Base-by-base conservation (phyloP, 2,797 vertebrate species). In the Takifugu rubripes region DNA sequence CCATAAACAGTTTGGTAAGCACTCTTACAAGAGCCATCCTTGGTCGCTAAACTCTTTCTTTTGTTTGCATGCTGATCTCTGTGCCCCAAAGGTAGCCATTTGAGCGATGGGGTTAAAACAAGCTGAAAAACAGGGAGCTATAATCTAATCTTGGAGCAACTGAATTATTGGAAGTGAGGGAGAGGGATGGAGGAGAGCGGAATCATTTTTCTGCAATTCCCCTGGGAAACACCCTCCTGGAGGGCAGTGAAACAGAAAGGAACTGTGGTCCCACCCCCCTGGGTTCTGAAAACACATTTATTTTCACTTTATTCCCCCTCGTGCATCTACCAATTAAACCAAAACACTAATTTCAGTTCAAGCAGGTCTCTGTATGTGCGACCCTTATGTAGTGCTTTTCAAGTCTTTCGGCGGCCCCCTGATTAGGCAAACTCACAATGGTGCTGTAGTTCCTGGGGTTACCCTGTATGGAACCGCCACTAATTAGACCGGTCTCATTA, bases 91-190 rank as follows among this genome's bases (percentile, higher is more conserved):
- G 84, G 84, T 83, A 65, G 54, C 77, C 60, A 72, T 68, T 79
- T 82, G 78, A 88, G 80, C 25, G 71, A 86, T 88, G 84, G 81
- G 73, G 84, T 87, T 87, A 79, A 87, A 87, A 88, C 86, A 60
- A 65, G 76, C 77, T 68, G 72, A 83, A 80, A 84, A 80, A 87
- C 71, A 77, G 67, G 54, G 68, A 58, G 75, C 74, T 73, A 88
- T 88, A 80, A 88, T 89, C 90, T 86, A 84, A 90, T 88, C 90
- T 81, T 75, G 84, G 84, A 86, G 66, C 82, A 84, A 90, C 83
- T 86, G 85, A 86, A 88, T 89, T 82, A 86, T 88, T 72, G 78
- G 49, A 63, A 70, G 77, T 65, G 76, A 75, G 70, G 61, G 74
- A 78, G 73, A 81, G 70, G 65, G 72, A 76, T 70, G 76, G 44